These are phyloP conservation scores for Craterocephalus amniculus DNA, from an alignment of 2,797 vertebrate species.

Conservation along the genomic window DNA sequence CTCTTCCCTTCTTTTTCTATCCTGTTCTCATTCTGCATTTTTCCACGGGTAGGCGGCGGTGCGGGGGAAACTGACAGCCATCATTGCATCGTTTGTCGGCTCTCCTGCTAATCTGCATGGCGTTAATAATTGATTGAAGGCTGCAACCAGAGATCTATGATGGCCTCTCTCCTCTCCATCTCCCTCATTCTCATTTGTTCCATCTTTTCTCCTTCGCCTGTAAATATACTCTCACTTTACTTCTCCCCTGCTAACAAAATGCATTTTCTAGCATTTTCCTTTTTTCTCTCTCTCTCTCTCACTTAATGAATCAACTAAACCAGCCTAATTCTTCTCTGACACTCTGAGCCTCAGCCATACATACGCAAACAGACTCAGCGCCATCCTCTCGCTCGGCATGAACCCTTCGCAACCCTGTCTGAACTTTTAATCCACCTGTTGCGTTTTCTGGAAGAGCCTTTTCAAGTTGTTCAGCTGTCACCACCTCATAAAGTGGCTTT, in stretches of 20 bases:
- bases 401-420: slow-evolving; percentile 58
- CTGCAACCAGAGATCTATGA: slow-evolving; percentile 71
- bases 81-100: slow-evolving; percentile 77
- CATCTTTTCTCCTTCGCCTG: slow-evolving; percentile 61
- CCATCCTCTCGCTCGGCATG: slow-evolving; percentile 15
- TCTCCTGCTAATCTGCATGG: slow-evolving; percentile 82
- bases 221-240: slow-evolving; percentile 64
- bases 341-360: slow-evolving; percentile 25
- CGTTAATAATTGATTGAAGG: slow-evolving; percentile 85
- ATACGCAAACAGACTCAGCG: slow-evolving; percentile 24
- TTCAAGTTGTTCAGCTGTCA: slow-evolving; percentile 66
- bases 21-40: slow-evolving; percentile 55
- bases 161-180: slow-evolving; percentile 63
- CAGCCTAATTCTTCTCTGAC: slow-evolving; percentile 57
- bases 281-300: slow-evolving; percentile 50
- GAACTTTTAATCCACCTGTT: slow-evolving; percentile 66
- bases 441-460: slow-evolving; percentile 51
- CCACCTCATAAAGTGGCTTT: slow-evolving; percentile 46
- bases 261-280: slow-evolving; percentile 59
- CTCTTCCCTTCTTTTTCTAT: slow-evolving; percentile 34
- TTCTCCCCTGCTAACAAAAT: slow-evolving; percentile 63
- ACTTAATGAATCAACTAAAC: slow-evolving; percentile 64
- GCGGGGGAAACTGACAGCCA: slow-evolving; percentile 72
- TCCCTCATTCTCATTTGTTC: slow-evolving; percentile 56
- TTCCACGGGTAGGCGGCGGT: slow-evolving; percentile 58